phyloP scores from a whole-genome alignment of 2,113 vertebrate species.

The Sylvilagus bachmani region DNA sequence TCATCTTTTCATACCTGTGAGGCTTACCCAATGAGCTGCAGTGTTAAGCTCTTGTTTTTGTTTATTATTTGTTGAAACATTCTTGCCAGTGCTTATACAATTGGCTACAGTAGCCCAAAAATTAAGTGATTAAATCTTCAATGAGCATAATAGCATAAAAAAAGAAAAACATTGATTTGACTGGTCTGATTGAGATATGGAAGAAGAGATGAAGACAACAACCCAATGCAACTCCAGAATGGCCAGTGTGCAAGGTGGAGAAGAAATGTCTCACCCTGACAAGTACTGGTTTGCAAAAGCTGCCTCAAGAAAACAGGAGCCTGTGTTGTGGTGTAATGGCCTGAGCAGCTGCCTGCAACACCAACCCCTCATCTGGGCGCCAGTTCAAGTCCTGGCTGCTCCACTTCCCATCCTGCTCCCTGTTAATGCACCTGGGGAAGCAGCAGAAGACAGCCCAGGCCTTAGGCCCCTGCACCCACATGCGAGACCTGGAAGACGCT shows the following conservation, averaged over 20 bases:
- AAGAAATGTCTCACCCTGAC: neutral
- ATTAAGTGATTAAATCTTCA: constrained; percentile 4
- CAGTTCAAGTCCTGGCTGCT: no score
- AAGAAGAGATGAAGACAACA: neutral
- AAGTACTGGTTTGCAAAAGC: neutral
- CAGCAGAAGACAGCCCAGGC: no score
- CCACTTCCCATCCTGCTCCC: no score
- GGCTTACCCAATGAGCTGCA: constrained; percentile 5
- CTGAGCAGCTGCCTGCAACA: no score
- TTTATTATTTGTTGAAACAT: constrained; percentile 42
- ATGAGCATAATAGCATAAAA: neutral
- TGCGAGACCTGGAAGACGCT: no score
- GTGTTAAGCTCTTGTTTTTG: neutral
- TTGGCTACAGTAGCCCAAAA: constrained; percentile 14
- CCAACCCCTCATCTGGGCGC: no score
- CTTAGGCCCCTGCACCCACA: no score
- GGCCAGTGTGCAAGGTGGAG: neutral
- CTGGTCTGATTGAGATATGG: neutral
- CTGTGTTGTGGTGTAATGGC: no score
- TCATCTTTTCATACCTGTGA: constrained; percentile 24
- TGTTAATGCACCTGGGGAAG: no score
- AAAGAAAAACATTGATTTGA: constrained; percentile 1
- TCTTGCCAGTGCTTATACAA: constrained; percentile 38
- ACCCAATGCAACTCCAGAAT: constrained; percentile 43
- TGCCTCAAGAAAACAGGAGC: neutral